Evolutionary conservation across 2,797 vertebrate species (phyloP), one percentile per base, ranked within the genome.

Genomic region (Linurgus olivaceus): DNA sequence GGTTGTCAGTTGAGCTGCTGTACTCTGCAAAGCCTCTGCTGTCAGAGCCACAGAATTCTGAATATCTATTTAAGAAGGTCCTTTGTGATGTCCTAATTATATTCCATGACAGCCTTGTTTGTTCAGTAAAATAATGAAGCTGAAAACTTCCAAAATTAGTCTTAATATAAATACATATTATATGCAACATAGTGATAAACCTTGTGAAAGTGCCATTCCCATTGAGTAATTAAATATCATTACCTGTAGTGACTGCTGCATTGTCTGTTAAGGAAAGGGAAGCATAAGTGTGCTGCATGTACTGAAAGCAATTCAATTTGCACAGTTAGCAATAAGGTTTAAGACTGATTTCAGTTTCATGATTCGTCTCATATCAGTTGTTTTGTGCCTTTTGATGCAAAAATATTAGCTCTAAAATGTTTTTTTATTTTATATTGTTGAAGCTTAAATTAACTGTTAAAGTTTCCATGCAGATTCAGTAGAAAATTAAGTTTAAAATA

Each of bases 31-130:
- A 93, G 42, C n/a, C 42, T 89, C 42, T 72, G 59, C 65, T 94
- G 86, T 91, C 84, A 85, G 86, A 93, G 38, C 20, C 24, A n/a
- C 51, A 28, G 45, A 86, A 86, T 81, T 96, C 67, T 77, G 61
- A 88, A 7, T 74, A 74, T 75, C 85, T 93, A 33, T 86, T 86
- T 90, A 94, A 71, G 91, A 90, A 66, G 26, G 52, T 78, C 79
- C 79, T 94, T 88, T 84, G 66, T 88, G 93, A 83, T 5, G 20
- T 93, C 38, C 70, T 93, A 73, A 96, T 97, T 95, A 18, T 38
- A 48, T 90, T 94, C 90, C 62, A 33, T 72, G 86, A 78, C 58
- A 94, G 86, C 76, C 40, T 81, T 88, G 82, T 95, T 94, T 89
- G 55, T 92, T 91, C 68, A 29, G 68, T 86, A 29, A 67, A 71